Base-by-base conservation (phyloP, 2,888 invertebrate genomes). In the Macrosoma leucophasiata region DNA sequence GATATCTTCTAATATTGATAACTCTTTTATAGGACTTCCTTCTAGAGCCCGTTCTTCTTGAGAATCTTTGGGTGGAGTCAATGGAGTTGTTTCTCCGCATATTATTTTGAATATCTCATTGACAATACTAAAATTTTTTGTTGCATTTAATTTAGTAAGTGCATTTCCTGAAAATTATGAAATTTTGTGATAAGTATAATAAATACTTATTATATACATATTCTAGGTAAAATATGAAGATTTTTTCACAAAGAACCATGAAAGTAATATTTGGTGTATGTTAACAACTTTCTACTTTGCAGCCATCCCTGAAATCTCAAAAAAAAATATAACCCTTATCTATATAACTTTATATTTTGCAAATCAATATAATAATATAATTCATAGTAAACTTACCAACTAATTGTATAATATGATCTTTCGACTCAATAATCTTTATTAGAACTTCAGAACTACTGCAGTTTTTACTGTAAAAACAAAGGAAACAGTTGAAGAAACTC, bases 61-160 rank as follows among this genome's bases (percentile, higher is more conserved):
- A 10, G 11, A 28, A 8, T 48, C 46, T 13, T 33, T 41, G 1
- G 46, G 40, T 7, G 50, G 45, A 14, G 51, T 49, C 1, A 50
- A 22, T 2, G 41, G 35, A 5, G 38, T 18, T 2, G 46, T 28
- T 7, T 72, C 68, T 7, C 62, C 60, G 40, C 60, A 71, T 11
- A 82, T 46, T 43, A 73, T 61, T 61, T 62, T 62, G 6, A 76
- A 71, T 15, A 62, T 55, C 31, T 72, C 70, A 38, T 58, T 46
- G 17, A 79, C 29, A 12, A 73, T 46, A 11, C 49, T 62, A 6
- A 73, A 60, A 43, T 79, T 62, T 50, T 66, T 74, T 6, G 75
- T 72, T 50, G 75, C 72, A 47, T 58, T 55, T 24, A 81, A 45
- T 48, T 52, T 68, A 29, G 60, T 70, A 22, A 78, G 36, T 22